These are phyloP conservation scores for Hippopotamus amphibius DNA, from an alignment of 2,113 vertebrate species.

Conservation along the genomic window DNA sequence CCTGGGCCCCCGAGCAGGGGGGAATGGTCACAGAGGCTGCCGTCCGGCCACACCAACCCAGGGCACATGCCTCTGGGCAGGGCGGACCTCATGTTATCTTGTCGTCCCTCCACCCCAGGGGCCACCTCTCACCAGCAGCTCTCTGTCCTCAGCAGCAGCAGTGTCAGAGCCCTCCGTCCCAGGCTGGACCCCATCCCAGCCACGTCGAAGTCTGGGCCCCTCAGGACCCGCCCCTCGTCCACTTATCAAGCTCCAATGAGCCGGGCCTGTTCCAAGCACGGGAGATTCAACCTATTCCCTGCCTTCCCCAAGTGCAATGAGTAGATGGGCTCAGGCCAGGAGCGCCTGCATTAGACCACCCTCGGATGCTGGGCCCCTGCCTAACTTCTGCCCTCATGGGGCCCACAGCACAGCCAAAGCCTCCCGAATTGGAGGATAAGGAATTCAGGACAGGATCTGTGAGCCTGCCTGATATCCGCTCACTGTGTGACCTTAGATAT, in stretches of 20 bases:
- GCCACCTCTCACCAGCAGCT: not conserved
- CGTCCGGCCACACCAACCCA: fast-evolving
- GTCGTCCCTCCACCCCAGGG: not conserved
- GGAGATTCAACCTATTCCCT: not conserved
- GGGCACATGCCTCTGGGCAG: not conserved
- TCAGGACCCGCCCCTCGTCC: not conserved
- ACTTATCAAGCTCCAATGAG: not conserved
- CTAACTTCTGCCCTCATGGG: fast-evolving
- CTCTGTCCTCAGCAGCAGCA: not conserved
- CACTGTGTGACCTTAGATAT: not conserved
- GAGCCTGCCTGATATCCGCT: not conserved
- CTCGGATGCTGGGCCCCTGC: not conserved
- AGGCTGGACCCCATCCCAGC: not conserved
- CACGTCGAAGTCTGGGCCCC: not conserved
- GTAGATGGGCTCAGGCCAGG: not conserved
- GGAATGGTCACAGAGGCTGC: not conserved
- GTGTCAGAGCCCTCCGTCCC: not conserved
- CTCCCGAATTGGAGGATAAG: not conserved
- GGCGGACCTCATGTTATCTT: not conserved
- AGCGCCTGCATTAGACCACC: too few species aligned
- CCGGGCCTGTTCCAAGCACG: not conserved
- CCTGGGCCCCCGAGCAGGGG: not conserved
- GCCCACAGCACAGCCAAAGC: not conserved
- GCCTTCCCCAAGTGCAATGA: not conserved
- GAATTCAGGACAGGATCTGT: not conserved